Evolutionary conservation across 2,888 invertebrate genomes (phyloP), one percentile per base, ranked within the genome.

Genomic region (Dasypolia templi): DNA sequence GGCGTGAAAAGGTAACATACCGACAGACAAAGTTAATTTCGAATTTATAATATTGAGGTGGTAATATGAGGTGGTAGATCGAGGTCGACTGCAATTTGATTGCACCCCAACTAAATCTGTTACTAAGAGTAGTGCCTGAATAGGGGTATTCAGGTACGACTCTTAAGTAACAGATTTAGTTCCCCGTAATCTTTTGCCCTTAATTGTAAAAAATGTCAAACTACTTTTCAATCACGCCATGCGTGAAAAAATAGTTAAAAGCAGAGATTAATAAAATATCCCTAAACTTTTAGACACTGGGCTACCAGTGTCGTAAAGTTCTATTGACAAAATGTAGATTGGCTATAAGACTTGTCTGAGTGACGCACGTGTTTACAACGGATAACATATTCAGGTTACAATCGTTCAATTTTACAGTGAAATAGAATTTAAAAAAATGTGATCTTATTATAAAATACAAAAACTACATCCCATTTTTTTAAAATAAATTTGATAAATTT

Each of bases 251-350:
- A 17, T 14, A 32, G 42, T 39, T 29, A 71, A 73, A 58, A 29
- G 14, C 9, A 26, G 26, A 39, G 22, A 0, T 39, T 58, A 9
- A 32, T 46, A 7, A 35, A 44, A 12, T n/a, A 19, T 22, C n/a
- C 46, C 1, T 35, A 4, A 32, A 19, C n/a, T n/a, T n/a, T n/a
- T n/a, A n/a, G n/a, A n/a, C n/a, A n/a, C n/a, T n/a, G n/a, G n/a
- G n/a, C n/a, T n/a, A 22, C 26, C 42, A 55, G 44, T 44, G 44
- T 46, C 22, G 46, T 7, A 29, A 22, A 71, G 22, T 72, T 35
- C 12, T 56, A 46, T 72, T 72, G 26, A 17, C 26, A 39, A 35
- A 72, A 55, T 71, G n/a, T 46, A 72, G 73, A 46, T 46, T 56
- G 14, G 7, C 26, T 39, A 35, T 17, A 44, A 17, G 6, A 71